Evolutionary conservation across 2,888 invertebrate genomes (phyloP).

Genomic region (Gastracanthus pulcherrimus): DNA sequence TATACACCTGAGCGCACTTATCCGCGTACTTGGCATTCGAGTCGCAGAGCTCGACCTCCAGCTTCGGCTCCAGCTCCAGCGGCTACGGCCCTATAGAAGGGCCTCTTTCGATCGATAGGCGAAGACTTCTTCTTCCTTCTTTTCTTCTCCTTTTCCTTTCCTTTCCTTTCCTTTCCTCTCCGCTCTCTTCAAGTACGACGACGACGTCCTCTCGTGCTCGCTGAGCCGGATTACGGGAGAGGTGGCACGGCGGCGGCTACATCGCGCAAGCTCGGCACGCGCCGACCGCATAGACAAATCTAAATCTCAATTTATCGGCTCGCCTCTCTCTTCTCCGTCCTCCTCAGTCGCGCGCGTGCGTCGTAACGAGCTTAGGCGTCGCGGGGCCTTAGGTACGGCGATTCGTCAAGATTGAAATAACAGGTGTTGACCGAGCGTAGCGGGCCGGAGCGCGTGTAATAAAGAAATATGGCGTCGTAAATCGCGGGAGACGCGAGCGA

Average conservation of each 20-base stretch:
- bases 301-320: constrained; percentile 49
- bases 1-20: constrained; percentile 30
- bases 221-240: constrained; percentile 27
- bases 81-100: not conserved
- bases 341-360: too few species aligned
- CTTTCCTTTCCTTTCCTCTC: not conserved
- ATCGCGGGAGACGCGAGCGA: not conserved
- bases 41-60: not conserved
- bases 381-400: not conserved
- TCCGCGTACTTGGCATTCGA: constrained; percentile 35
- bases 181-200: not conserved
- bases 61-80: too few species aligned
- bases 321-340: not conserved
- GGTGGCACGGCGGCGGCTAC: not conserved
- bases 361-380: constrained; percentile 27
- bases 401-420: constrained; percentile 48
- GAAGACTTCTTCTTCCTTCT: not conserved
- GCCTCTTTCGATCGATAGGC: constrained; percentile 1
- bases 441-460: not conserved
- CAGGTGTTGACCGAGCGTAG: not conserved
- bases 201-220: not conserved
- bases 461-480: not conserved
- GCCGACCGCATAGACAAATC: constrained; percentile 42
- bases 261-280: constrained; percentile 18
- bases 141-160: not conserved